A percentile compares a stretch with the other conserved stretches of the same genome.
Evolutionary conservation across 2,113 vertebrate genomes (phyloP).

Genomic region (Macrotus californicus): DNA sequence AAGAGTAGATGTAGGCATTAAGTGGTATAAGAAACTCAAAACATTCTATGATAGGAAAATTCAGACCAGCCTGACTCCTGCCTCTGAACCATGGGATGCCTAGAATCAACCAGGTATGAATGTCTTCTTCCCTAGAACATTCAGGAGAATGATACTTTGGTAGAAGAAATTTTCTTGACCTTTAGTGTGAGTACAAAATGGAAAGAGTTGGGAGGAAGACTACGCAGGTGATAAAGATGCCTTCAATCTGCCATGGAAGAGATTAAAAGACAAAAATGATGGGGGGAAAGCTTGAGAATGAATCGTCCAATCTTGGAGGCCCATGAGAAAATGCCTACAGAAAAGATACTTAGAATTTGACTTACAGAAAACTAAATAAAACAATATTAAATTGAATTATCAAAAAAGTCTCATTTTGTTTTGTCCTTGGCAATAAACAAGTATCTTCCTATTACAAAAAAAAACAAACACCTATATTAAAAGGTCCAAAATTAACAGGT

Average conservation of each 20-base stretch:
- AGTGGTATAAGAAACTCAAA: not conserved
- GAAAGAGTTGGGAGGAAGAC: not conserved
- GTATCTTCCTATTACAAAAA: not conserved
- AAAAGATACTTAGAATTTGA: not conserved
- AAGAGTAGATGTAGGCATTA: not conserved
- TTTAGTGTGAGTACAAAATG: not conserved
- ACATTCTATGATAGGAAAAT: not conserved
- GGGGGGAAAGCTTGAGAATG: not conserved
- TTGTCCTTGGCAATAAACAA: not conserved
- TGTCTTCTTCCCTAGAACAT: not conserved
- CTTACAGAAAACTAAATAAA: slow-evolving; percentile 24
- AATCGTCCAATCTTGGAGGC: not conserved
- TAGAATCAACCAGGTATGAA: not conserved
- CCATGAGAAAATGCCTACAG: not conserved
- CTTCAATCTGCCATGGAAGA: not conserved
- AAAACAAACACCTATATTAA: not conserved
- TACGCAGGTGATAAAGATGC: not conserved
- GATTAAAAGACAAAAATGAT: not conserved
- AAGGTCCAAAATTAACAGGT: slow-evolving; percentile 12
- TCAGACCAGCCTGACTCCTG: not conserved
- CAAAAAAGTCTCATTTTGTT: not conserved
- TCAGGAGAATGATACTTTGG: not conserved
- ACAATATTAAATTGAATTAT: not conserved
- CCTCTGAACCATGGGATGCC: not conserved
- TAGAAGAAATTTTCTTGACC: not conserved